Evolutionary conservation across 2,797 vertebrate genomes (phyloP), one percentile per base, ranked within the genome.

Genomic region (Brachyrhaphis roseni): DNA sequence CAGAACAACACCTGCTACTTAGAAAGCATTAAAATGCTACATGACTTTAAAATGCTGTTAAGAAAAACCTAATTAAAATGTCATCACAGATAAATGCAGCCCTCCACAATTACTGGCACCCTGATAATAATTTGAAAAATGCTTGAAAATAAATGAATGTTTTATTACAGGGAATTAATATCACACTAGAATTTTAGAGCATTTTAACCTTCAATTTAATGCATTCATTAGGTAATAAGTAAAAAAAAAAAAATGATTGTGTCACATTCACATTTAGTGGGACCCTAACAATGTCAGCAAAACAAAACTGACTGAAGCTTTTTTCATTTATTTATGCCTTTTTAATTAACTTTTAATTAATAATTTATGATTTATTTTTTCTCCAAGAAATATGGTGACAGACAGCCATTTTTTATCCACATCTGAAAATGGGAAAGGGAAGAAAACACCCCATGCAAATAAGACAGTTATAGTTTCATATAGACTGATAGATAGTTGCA

Each of bases 11-110:
- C 46, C 57, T 64, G 71, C 74, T 39, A 74, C 57, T 43, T 11
- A 11, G 16, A 62, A 47, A 76, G 41, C 18, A 13, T 15, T 11
- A 3, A 62, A 45, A 28, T 26, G 53, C 15, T 15, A 45, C 18
- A 75, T 57, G 20, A 8, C 45, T 59, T 18, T 41, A 59, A 75
- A 75, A 59, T 43, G 74, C 26, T 45, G 74, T 55, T 16, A 6
- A 75, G 36, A 23, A 75, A 75, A 41, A 59, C 53, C 36, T n/a
- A n/a, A 55, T 57, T 57, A 57, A 75, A 43, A 59, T 43, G 53
- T 28, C 39, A 59, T 75, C 45, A 68, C 2, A 70, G 55, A 43
- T 57, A 78, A 5, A 16, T 0, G 28, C 57, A 31, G 13, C 13
- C n/a, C n/a, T 57, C 55, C n/a, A 28, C 55, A 57, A 28, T 28